Evolutionary conservation across 2,888 invertebrate species (phyloP), one percentile per base, ranked within the genome.

Genomic region (Odontocolon sp.): DNA sequence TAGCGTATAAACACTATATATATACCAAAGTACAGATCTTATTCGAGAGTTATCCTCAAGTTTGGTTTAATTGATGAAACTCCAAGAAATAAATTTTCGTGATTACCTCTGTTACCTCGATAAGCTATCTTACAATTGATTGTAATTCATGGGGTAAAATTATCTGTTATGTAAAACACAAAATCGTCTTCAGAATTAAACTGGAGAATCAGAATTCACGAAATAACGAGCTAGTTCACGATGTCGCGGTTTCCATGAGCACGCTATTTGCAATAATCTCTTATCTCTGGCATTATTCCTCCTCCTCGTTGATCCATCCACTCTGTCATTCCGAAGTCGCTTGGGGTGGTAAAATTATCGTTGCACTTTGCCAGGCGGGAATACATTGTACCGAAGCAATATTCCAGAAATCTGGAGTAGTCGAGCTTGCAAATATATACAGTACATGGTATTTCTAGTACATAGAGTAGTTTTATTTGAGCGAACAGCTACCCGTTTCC

Each of bases 311-410:
- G 50, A 28, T 56, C 47, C 40, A 28, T 72, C 28, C 54, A 16
- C 47, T 33, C 42, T 67, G 63, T 66, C 74, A 67, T 57, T 72
- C 42, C 11, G 36, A 47, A 56, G 47, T 66, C 23, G 63, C 68
- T 18, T 11, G 38, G 40, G 56, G 56, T 63, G 50, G 59, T 54
- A 57, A 77, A 81, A 81, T 78, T 78, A 64, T 45, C 67, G 59
- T 61, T 73, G 78, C 76, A 77, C 61, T 76, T 76, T 77, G 66
- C 38, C 38, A 14, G 31, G 36, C 14, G 45, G 18, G 47, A 33
- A 59, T 42, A 63, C 54, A 64, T 61, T 42, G 63, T 18, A 16
- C 38, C 11, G 21, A 54, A 21, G 74, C 74, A 66, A 74, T 70
- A 75, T 75, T 66, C 40, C 23, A 18, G 61, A 64, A 33, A 68